phyloP scores from a whole-genome alignment of 2,888 invertebrate species.

The Drosophila kambysellisi region DNA sequence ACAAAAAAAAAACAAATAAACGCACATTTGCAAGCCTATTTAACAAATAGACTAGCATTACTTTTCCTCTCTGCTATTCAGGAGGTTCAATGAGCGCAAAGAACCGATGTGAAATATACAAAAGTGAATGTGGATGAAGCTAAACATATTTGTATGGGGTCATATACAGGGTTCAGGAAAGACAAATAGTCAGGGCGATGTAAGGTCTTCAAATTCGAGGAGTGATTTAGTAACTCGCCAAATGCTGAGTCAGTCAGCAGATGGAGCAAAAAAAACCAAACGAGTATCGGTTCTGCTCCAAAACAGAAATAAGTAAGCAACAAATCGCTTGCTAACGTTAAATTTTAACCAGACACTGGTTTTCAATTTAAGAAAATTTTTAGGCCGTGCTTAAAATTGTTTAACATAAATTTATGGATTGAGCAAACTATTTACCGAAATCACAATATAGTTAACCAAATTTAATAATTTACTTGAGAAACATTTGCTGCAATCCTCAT shows the following conservation, averaged over 20 bases:
- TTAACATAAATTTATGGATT: too few species aligned
- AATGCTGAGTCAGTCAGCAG: neutral
- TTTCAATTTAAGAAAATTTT: neutral
- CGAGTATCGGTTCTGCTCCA: neutral
- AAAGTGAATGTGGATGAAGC: slow-evolving; percentile 11
- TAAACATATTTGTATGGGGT: neutral
- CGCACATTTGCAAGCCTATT: slow-evolving; percentile 76
- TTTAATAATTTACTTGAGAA: too few species aligned
- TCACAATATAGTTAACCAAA: too few species aligned
- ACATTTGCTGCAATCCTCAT: too few species aligned
- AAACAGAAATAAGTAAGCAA: neutral
- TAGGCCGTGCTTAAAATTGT: too few species aligned
- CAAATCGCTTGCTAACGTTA: neutral
- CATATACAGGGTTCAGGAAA: slow-evolving; percentile 4
- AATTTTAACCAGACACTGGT: neutral
- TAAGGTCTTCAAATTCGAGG: slow-evolving; percentile 1
- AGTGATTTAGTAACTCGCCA: neutral
- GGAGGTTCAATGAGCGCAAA: slow-evolving; percentile 22
- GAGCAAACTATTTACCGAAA: too few species aligned
- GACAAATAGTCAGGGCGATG: slow-evolving; percentile 26
- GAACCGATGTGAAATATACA: slow-evolving; percentile 6
- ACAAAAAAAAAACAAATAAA: slow-evolving; percentile 35
- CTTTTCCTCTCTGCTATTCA: slow-evolving; percentile 16
- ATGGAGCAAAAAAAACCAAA: neutral
- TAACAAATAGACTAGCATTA: slow-evolving; percentile 72